A percentile compares a stretch with the other conserved stretches of the same genome.
phyloP scores from a whole-genome alignment of 2,888 invertebrate genomes.

The Euplagia quadripunctaria region DNA sequence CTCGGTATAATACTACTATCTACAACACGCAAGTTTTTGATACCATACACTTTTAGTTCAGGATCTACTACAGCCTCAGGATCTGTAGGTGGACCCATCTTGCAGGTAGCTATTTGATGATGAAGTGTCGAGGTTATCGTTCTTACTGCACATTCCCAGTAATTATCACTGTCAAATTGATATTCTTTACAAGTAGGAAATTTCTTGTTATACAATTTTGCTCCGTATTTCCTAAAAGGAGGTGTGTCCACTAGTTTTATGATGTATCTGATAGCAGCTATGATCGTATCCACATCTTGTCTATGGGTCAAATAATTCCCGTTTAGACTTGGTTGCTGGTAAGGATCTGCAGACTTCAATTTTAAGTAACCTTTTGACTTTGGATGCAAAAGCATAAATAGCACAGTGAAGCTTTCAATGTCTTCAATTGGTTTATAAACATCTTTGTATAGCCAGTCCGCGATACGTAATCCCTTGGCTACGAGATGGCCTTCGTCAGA shows the following conservation, averaged over 20 bases:
- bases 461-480: conserved; percentile 74
- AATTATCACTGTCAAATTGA: conserved; percentile 87
- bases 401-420: conserved; percentile 78
- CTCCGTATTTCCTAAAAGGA: conserved; percentile 88
- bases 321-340: conserved; percentile 89
- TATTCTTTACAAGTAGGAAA: conserved; percentile 86
- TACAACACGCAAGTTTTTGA: conserved; percentile 88
- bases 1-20: conserved; percentile 91
- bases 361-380: conserved; percentile 89
- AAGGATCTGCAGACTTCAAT: conserved; percentile 89
- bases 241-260: conserved; percentile 85
- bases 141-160: conserved; percentile 90
- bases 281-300: conserved; percentile 87
- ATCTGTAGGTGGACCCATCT: conserved; percentile 89
- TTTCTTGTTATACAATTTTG: conserved; percentile 83
- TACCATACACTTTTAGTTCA: conserved; percentile 88
- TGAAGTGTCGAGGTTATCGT: conserved; percentile 89
- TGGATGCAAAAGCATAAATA: conserved; percentile 88
- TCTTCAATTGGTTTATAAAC: conserved; percentile 77
- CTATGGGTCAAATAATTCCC: conserved; percentile 91
- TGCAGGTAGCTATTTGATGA: conserved; percentile 90
- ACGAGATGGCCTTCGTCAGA: conserved; percentile 84
- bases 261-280: conserved; percentile 88
- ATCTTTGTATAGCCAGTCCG: conserved; percentile 77
- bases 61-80: conserved; percentile 88